A percentile compares a stretch with the other conserved stretches of the same genome.
phyloP scores from a whole-genome alignment of 1,140 invertebrate genomes.

The Drosophila tristis region DNA sequence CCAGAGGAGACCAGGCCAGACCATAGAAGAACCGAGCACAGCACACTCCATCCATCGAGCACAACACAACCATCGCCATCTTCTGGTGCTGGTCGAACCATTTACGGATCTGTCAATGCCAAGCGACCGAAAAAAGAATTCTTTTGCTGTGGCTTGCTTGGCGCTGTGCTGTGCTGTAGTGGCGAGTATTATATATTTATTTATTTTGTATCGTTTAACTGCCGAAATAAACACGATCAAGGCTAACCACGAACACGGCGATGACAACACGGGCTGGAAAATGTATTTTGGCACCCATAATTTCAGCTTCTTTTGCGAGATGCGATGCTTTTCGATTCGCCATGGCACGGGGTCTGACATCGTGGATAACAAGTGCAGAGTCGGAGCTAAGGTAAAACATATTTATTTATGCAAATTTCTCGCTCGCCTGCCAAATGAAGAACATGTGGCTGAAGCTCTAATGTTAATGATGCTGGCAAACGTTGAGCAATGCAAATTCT shows the following conservation, averaged over 20 bases:
- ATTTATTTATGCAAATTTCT: conserved; percentile 76
- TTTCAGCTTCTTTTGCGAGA: conserved; percentile 26
- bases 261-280: conserved; percentile 66
- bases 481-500: conserved; percentile 41
- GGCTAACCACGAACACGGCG: conserved; percentile 48
- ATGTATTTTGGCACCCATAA: conserved; percentile 53
- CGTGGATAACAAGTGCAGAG: conserved; percentile 58
- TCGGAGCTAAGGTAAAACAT: conserved; percentile 39
- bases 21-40: conserved; percentile 27
- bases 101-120: conserved; percentile 70
- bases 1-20: neutral
- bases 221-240: conserved; percentile 77
- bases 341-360: neutral
- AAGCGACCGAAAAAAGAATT: conserved; percentile 39
- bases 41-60: conserved; percentile 17
- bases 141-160: too few species aligned
- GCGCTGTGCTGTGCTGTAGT: too few species aligned
- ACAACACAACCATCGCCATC: conserved; percentile 27
- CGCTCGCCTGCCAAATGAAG: conserved; percentile 41
- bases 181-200: conserved; percentile 66
- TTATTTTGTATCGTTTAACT: conserved; percentile 64
- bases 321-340: neutral
- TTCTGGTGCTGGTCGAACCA: conserved; percentile 42
- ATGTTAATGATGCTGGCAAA: conserved; percentile 50
- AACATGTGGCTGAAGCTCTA: conserved; percentile 47